phyloP scores from a whole-genome alignment of 92 coral and sea anemone species.

The Pocillopora meandrina region DNA sequence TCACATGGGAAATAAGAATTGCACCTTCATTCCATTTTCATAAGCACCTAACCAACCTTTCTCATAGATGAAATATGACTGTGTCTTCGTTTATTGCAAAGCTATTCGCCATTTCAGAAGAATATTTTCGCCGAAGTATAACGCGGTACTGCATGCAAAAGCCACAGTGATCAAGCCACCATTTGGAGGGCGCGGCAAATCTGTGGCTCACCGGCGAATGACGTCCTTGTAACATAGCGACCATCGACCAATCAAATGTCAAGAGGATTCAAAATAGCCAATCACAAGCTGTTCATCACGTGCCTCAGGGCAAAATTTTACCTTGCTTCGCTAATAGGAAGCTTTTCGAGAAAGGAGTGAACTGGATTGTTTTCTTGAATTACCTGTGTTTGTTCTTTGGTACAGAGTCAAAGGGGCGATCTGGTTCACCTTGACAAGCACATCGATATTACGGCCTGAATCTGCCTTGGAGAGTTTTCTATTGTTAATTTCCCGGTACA shows the following conservation, averaged over 20 bases:
- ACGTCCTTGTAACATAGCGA: constrained; percentile 95
- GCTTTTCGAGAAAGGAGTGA: constrained; percentile 51
- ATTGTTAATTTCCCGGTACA: background rate
- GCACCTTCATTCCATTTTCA: too few species aligned
- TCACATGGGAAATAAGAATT: background rate
- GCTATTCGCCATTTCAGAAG: background rate
- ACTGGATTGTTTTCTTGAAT: constrained; percentile 23
- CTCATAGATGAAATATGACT: too few species aligned
- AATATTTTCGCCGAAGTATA: background rate
- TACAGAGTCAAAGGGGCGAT: constrained; percentile 27
- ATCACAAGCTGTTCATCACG: constrained; percentile 80
- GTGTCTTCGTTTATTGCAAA: background rate
- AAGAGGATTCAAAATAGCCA: constrained; percentile 85
- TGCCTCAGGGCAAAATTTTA: constrained; percentile 76
- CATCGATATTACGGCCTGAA: background rate
- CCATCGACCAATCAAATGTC: constrained; percentile 81
- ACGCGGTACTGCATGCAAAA: background rate
- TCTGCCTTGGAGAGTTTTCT: background rate
- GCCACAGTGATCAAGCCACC: background rate
- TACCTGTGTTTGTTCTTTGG: constrained; percentile 33
- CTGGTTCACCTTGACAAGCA: constrained; percentile 4
- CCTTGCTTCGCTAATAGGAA: constrained; percentile 68
- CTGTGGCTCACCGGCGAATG: constrained; percentile 63
- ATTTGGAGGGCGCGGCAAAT: constrained; percentile 79
- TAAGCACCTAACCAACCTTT: too few species aligned